Base-by-base conservation (phyloP, 2,888 invertebrate species). In the Agelastica alni region DNA sequence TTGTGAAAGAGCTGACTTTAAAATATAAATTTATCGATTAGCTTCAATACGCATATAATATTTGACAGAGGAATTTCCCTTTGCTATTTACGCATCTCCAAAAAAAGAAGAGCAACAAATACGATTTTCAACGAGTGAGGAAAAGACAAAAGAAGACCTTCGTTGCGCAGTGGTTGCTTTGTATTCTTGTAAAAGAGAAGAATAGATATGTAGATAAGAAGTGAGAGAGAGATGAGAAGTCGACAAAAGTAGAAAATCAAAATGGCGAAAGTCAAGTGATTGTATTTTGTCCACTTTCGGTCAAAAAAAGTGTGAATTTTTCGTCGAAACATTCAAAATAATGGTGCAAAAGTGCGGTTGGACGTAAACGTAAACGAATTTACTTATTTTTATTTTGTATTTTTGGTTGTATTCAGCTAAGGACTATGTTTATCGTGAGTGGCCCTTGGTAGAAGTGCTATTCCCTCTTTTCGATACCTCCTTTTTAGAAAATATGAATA, bases 401-500 rank as follows among this genome's bases (percentile, higher is more conserved):
- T 63, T 63, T 60, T 51, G 53, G 51, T 61, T 57, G 55, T 62
- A 64, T 51, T 60, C 54, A 51, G 62, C 59, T 60, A 28, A 41
- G 58, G 60, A 65, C 62, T 63, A 65, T 65, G 65, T 61, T 58
- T 60, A 58, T 62, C 56, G 60, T 56, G 52, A 55, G 58, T 60
- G 58, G 55, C 59, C 56, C 58, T 58, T 49, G 48, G 47, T 60
- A 57, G 52, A 52, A 59, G 61, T 63, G 63, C 59, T 59, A 58
- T 53, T 60, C 43, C 30, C 51, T 39, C 20, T 37, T 18, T 58
- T 58, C 47, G 37, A 37, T 52, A 49, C 41, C 17, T 44, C 13
- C 30, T 60, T 28, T 37, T 37, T 17, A 46, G 36, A 46, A 69
- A 75, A 70, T 69, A 75, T 75, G 75, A 79, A 78, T 75, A 77